Evolutionary conservation across 2,888 invertebrate genomes (phyloP).

Genomic region (Pterobdella sp.): DNA sequence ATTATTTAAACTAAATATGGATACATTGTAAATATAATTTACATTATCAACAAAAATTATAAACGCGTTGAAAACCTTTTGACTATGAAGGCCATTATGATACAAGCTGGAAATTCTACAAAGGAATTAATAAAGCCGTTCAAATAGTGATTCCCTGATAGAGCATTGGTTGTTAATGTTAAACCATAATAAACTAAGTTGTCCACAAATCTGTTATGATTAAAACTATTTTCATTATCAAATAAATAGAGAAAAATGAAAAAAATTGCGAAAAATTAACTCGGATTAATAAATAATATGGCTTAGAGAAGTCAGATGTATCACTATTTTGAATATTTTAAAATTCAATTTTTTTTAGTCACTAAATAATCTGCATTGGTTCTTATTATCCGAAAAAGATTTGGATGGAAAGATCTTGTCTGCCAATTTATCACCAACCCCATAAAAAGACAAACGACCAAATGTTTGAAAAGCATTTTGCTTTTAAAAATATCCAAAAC

Average conservation of each 20-base stretch:
- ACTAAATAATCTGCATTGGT: too few relatives aligned
- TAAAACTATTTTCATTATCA: too few relatives aligned
- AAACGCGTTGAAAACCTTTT: slow-evolving; percentile 29
- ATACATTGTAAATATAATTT: too few relatives aligned
- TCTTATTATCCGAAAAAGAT: not conserved
- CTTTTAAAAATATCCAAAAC: not conserved
- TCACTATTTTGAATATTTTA: too few relatives aligned
- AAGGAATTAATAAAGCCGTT: slow-evolving; percentile 37
- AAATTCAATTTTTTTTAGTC: too few relatives aligned
- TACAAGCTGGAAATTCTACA: slow-evolving; percentile 38
- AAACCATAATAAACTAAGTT: slow-evolving; percentile 38
- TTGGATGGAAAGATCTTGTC: not conserved
- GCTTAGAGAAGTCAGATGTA: too few relatives aligned
- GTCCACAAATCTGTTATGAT: slow-evolving; percentile 35
- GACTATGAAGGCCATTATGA: slow-evolving; percentile 33
- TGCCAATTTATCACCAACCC: too few relatives aligned
- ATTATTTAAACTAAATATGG: not conserved
- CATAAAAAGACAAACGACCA: not conserved
- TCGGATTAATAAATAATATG: too few relatives aligned
- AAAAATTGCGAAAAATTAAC: too few relatives aligned
- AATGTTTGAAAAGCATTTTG: not conserved
- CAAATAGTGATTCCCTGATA: slow-evolving; percentile 38
- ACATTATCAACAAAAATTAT: not conserved
- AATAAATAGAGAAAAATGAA: too few relatives aligned
- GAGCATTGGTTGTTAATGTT: slow-evolving; percentile 36